Conservation (phyloP, 2,113 vertebrate genomes). For the Podocnemis expansa region DNA sequence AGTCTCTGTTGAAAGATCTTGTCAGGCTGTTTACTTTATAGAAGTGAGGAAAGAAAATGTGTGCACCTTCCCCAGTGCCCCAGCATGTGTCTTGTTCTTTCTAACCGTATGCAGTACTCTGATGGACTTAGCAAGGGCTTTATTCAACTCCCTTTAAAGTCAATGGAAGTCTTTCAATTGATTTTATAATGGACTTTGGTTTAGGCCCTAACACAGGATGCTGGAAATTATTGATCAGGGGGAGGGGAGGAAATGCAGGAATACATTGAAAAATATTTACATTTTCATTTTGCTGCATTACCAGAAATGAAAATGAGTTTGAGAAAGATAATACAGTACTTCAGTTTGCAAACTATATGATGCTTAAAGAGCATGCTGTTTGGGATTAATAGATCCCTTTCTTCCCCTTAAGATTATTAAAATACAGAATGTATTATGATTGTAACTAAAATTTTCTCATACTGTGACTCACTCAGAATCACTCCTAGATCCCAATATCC, state of each 20-base stretch:
- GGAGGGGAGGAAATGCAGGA: not conserved
- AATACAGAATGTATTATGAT: not conserved
- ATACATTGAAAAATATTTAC: not conserved
- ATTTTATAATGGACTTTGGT: constrained; percentile 43
- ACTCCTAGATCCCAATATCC: constrained; percentile 56
- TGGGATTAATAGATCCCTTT: constrained; percentile 15
- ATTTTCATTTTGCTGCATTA: not conserved
- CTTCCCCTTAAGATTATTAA: constrained; percentile 11
- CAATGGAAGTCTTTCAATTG: constrained; percentile 30
- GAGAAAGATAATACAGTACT: not conserved
- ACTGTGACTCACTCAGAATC: constrained; percentile 39
- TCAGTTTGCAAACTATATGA: not conserved
- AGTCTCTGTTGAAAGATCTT: not conserved
- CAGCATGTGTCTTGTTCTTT: not conserved
- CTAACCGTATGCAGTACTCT: not conserved
- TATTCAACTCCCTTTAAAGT: not conserved
- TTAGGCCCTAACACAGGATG: not conserved
- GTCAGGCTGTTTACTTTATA: not conserved
- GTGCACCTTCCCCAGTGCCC: not conserved
- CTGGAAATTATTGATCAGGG: constrained; percentile 6
- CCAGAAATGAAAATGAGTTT: not conserved
- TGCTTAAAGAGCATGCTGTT: not conserved
- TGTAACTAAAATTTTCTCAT: constrained; percentile 31
- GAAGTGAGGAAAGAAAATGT: not conserved
- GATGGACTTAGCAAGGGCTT: not conserved